Conservation (phyloP, 2,888 invertebrate genomes). For the Campoplex nolae region DNA sequence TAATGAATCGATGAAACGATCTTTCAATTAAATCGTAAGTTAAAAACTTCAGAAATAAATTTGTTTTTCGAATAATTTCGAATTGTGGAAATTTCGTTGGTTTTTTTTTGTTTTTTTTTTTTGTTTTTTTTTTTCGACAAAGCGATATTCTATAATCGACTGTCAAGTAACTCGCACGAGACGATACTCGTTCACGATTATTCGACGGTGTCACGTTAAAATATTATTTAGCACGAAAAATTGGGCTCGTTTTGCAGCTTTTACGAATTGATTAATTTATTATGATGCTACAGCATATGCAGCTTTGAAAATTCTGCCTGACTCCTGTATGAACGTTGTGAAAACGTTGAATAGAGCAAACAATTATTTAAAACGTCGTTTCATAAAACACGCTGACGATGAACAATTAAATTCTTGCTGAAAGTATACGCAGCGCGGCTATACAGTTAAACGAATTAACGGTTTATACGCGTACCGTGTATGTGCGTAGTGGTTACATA, state of each 20-base stretch:
- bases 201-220: constrained; percentile 17
- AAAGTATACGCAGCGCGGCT: neutral
- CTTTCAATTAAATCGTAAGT: neutral
- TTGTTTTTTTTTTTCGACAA: too few relatives aligned
- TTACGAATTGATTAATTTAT: constrained; percentile 39
- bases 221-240: constrained; percentile 28
- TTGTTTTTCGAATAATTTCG: too few relatives aligned
- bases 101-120: neutral
- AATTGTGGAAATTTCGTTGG: neutral
- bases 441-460: neutral
- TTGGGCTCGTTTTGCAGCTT: neutral
- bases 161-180: neutral
- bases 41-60: neutral
- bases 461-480: neutral
- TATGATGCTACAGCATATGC: neutral
- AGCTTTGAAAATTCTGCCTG: neutral
- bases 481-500: neutral
- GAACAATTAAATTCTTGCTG: constrained; percentile 21
- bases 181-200: neutral
- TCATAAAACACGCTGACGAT: neutral
- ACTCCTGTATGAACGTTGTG: neutral
- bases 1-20: neutral
- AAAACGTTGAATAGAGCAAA: constrained; percentile 16
- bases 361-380: constrained; percentile 28
- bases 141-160: neutral